Percentiles rank a stretch among this genome's conserved stretches.
These are phyloP conservation scores for Perca flavescens DNA, from an alignment of 2,113 vertebrate genomes.

Conservation along the genomic window DNA sequence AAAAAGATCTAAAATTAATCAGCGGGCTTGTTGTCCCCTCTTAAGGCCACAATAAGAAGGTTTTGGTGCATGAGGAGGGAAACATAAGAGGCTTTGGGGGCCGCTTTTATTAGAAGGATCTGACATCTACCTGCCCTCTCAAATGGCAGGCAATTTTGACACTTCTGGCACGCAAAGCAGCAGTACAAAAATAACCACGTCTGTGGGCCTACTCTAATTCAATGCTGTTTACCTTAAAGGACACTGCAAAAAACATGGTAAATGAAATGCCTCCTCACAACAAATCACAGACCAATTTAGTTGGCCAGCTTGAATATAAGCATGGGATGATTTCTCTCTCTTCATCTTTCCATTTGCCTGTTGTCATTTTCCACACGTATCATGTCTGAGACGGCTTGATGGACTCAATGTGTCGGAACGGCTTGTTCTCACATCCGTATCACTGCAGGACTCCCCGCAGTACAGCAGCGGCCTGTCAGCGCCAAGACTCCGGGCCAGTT, in stretches of 20 bases:
- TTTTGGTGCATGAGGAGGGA: slow-evolving; percentile 69
- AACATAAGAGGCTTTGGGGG: slow-evolving; percentile 83
- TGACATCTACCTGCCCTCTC: slow-evolving; percentile 84
- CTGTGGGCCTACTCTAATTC: slow-evolving; percentile 22
- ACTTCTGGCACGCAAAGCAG: slow-evolving; percentile 65
- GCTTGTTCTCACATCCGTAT: slow-evolving; percentile 59
- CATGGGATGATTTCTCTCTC: slow-evolving; percentile 60
- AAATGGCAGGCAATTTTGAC: slow-evolving; percentile 73
- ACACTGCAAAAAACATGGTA: slow-evolving; percentile 26
- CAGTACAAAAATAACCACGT: slow-evolving; percentile 35
- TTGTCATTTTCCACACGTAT: slow-evolving; percentile 73
- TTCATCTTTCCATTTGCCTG: slow-evolving; percentile 70
- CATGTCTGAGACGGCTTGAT: slow-evolving; percentile 65
- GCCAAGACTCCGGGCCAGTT: slow-evolving; percentile 67
- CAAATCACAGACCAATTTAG: slow-evolving; percentile 67
- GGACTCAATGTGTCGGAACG: slow-evolving; percentile 69
- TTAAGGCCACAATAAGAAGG: slow-evolving; percentile 81
- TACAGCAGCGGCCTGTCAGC: slow-evolving; percentile 59
- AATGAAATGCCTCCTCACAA: slow-evolving; percentile 73
- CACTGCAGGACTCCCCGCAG: slow-evolving; percentile 56
- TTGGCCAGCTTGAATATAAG: slow-evolving; percentile 62
- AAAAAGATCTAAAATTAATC: slow-evolving; percentile 85
- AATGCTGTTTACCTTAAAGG: slow-evolving; percentile 58
- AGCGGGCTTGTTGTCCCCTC: slow-evolving; percentile 73
- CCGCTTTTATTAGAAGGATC: slow-evolving; percentile 80